These are phyloP conservation scores for Idaea biselata DNA, from an alignment of 2,888 invertebrate species.

Conservation along the genomic window DNA sequence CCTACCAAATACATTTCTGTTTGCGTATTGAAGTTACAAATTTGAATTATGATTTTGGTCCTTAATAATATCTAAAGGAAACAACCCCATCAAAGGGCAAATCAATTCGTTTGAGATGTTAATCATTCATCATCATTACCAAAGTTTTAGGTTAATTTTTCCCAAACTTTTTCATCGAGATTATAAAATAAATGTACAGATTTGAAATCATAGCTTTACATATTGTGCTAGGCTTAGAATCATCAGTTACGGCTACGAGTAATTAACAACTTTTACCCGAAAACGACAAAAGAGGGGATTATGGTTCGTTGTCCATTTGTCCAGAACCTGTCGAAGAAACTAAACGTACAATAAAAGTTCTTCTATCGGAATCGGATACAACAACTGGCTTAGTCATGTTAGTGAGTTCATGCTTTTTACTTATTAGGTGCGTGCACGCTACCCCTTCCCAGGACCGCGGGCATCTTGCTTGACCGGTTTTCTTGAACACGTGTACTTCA, in stretches of 20 bases:
- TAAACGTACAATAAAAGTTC: no score
- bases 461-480: conserved; percentile 43
- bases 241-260: no score
- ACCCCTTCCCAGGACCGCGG: conserved; percentile 36
- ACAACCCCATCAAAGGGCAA: background rate
- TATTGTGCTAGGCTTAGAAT: no score
- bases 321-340: no score
- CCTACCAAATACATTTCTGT: background rate
- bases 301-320: no score
- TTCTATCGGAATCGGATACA: conserved; percentile 23
- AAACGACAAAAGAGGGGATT: no score
- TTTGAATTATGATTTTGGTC: background rate
- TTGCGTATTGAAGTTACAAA: background rate
- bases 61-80: background rate
- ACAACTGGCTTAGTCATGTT: conserved; percentile 39
- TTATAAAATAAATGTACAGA: background rate
- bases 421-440: conserved; percentile 33
- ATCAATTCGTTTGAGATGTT: background rate
- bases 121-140: background rate
- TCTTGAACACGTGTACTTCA: conserved; percentile 38
- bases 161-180: background rate
- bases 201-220: no score
- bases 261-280: no score
- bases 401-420: conserved; percentile 29
- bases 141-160: background rate